A percentile compares a stretch with the other conserved stretches of the same genome.
These are phyloP conservation scores for Ornithorhynchus anatinus DNA, from an alignment of 2,113 vertebrate genomes.

Conservation along the genomic window DNA sequence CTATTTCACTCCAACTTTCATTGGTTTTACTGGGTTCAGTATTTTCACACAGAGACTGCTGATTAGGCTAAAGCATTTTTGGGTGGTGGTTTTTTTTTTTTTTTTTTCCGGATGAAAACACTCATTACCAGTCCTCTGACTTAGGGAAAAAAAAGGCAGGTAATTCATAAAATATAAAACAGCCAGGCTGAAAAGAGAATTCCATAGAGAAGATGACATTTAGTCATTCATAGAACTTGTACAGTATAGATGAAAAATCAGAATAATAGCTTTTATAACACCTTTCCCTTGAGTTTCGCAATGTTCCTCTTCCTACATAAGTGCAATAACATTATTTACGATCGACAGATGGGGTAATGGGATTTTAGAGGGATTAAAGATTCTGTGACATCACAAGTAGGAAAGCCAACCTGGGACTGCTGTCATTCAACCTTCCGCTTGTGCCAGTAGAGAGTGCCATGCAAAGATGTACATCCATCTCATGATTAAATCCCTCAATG, in stretches of 20 bases:
- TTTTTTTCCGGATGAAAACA: background rate
- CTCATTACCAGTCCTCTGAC: background rate
- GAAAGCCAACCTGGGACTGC: too few relatives aligned
- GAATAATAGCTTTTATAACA: background rate
- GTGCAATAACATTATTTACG: background rate
- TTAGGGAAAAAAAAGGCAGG: background rate
- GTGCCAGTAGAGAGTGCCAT: too few relatives aligned
- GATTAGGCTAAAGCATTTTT: background rate
- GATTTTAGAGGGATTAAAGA: too few relatives aligned
- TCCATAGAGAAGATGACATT: background rate
- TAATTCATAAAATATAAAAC: background rate
- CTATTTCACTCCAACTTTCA: background rate
- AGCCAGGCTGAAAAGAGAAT: background rate
- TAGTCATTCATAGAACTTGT: background rate
- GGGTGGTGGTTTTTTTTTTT: too few relatives aligned
- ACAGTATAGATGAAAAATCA: background rate
- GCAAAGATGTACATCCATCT: too few relatives aligned
- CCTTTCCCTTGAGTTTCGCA: background rate
- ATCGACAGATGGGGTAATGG: background rate
- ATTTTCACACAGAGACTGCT: background rate
- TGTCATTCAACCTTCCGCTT: too few relatives aligned
- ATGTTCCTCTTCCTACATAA: background rate
- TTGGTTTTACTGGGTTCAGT: background rate
- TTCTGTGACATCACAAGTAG: too few relatives aligned
- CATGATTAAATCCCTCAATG: too few relatives aligned